Evolutionary conservation across 2,113 vertebrate species (phyloP).

Genomic region (Oryzias celebensis): DNA sequence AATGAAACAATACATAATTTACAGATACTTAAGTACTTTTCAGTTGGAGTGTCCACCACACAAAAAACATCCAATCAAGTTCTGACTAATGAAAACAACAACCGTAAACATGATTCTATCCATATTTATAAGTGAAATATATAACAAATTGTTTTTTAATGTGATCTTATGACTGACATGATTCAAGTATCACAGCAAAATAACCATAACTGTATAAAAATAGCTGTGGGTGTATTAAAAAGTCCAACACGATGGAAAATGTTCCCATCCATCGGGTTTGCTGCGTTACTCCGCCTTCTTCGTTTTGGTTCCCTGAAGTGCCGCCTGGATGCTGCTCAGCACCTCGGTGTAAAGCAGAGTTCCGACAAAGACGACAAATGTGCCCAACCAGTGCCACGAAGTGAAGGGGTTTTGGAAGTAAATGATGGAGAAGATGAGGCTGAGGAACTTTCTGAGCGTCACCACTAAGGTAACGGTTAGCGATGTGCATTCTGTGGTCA

Average conservation of each 20-base stretch:
- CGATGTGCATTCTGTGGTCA: conserved; percentile 94
- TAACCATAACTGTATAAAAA: conserved; percentile 17
- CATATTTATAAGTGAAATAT: no score
- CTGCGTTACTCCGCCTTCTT: conserved; percentile 77
- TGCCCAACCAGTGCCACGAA: conserved; percentile 94
- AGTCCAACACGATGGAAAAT: conserved; percentile 13
- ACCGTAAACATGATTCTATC: no score
- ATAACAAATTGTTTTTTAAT: neutral
- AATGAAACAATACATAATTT: no score
- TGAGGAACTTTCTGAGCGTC: conserved; percentile 94
- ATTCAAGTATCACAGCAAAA: conserved; percentile 19
- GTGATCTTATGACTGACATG: neutral
- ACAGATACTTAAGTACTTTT: no score
- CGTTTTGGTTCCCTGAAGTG: conserved; percentile 47
- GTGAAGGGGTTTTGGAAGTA: conserved; percentile 97
- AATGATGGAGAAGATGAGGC: conserved; percentile 95
- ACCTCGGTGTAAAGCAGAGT: conserved; percentile 94
- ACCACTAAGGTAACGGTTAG: conserved; percentile 95
- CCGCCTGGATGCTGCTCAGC: conserved; percentile 75
- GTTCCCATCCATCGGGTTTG: neutral
- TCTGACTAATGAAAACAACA: no score
- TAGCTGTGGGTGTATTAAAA: neutral
- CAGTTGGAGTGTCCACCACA: no score
- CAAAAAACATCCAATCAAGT: no score
- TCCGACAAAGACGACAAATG: conserved; percentile 86